phyloP scores from a whole-genome alignment of 1,140 invertebrate species.

The Euura saliciscinereae region DNA sequence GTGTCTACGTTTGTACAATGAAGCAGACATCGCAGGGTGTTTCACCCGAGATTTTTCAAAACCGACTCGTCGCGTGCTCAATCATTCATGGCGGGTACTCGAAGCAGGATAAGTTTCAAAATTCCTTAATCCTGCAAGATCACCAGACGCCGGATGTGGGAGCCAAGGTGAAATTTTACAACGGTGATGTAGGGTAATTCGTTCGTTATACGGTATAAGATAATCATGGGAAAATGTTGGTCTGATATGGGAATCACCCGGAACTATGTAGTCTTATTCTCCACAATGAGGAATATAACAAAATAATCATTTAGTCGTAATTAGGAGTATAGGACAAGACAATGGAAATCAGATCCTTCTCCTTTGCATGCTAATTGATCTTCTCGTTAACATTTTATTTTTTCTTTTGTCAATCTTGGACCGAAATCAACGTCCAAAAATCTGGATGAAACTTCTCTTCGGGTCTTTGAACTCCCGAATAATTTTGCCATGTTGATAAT shows the following conservation, averaged over 20 bases:
- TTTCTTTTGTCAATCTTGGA: too few species aligned
- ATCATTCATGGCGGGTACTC: too few species aligned
- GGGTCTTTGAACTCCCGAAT: background rate
- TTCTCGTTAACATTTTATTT: too few species aligned
- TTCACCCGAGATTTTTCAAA: too few species aligned
- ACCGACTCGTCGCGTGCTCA: too few species aligned
- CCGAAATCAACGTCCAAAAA: background rate
- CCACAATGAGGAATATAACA: background rate
- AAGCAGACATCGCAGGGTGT: too few species aligned
- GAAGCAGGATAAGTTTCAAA: too few species aligned
- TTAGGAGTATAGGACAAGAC: background rate
- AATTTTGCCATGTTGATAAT: background rate
- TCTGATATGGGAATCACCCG: background rate
- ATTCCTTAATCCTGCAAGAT: too few species aligned
- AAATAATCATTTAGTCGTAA: background rate
- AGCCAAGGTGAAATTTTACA: conserved; percentile 1
- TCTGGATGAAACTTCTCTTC: background rate
- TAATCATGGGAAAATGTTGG: background rate
- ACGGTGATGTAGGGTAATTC: background rate
- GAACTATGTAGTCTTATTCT: too few species aligned
- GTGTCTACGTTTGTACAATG: too few species aligned
- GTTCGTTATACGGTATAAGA: background rate
- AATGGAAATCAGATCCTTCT: background rate
- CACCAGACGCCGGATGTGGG: background rate
- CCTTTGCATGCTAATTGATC: too few species aligned